Evolutionary conservation across 1,140 invertebrate genomes (phyloP).

Genomic region (Zophobas morio): DNA sequence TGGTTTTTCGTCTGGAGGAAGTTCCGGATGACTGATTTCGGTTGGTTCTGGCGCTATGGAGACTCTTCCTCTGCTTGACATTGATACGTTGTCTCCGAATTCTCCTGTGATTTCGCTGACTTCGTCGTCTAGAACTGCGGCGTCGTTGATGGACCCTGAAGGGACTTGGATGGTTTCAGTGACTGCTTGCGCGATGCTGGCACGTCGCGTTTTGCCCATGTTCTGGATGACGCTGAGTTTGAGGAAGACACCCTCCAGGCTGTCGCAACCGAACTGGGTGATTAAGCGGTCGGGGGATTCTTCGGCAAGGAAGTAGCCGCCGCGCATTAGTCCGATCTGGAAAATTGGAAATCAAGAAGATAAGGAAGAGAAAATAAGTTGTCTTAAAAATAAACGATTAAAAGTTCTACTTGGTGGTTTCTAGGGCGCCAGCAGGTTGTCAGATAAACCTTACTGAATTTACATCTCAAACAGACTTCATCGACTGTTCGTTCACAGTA

Average conservation of each 20-base stretch:
- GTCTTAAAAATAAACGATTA: too few relatives aligned
- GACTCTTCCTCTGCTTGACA: constrained; percentile 76
- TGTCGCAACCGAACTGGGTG: constrained; percentile 82
- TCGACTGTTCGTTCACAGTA: too few relatives aligned
- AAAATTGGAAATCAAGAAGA: constrained; percentile 37
- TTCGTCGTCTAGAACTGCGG: constrained; percentile 75
- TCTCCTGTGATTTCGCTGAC: constrained; percentile 85
- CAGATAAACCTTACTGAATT: too few relatives aligned
- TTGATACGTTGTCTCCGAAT: constrained; percentile 87
- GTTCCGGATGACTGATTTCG: constrained; percentile 67
- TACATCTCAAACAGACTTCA: too few relatives aligned
- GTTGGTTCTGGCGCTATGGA: constrained; percentile 60
- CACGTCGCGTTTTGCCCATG: constrained; percentile 81
- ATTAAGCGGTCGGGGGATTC: constrained; percentile 88
- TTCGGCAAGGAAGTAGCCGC: constrained; percentile 92
- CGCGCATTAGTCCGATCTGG: constrained; percentile 93
- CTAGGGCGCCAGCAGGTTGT: too few relatives aligned
- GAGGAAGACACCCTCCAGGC: constrained; percentile 93
- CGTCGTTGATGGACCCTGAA: constrained; percentile 69
- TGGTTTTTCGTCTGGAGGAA: constrained; percentile 75
- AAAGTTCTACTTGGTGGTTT: too few relatives aligned
- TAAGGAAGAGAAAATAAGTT: too few relatives aligned
- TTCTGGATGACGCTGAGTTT: constrained; percentile 90
- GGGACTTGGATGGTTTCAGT: constrained; percentile 76
- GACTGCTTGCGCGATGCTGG: constrained; percentile 83